These are phyloP conservation scores for Megamerina dolium DNA, from an alignment of 2,888 invertebrate species.

Conservation along the genomic window DNA sequence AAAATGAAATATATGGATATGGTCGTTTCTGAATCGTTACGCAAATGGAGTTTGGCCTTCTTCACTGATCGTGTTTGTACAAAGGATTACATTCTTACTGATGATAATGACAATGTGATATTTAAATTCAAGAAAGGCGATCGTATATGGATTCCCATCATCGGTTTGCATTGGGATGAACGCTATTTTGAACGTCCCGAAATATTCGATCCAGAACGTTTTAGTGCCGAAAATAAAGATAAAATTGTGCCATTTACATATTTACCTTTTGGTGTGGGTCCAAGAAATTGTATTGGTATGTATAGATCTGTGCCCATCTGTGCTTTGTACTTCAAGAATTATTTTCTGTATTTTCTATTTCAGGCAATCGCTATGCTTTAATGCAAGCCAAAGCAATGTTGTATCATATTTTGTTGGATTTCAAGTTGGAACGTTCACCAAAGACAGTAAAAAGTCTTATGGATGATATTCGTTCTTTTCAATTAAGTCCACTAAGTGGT, in stretches of 20 bases:
- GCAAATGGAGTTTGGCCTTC: slow-evolving; percentile 48
- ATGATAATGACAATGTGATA: slow-evolving; percentile 48
- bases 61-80: slow-evolving; percentile 49
- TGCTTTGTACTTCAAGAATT: slow-evolving; percentile 51
- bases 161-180: slow-evolving; percentile 51
- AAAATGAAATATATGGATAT: slow-evolving; percentile 56
- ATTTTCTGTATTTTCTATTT: not conserved
- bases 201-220: slow-evolving; percentile 55
- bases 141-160: slow-evolving; percentile 46
- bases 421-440: slow-evolving; percentile 21
- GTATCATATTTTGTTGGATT: slow-evolving; percentile 25
- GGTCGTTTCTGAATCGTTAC: slow-evolving; percentile 53
- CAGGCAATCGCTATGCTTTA: slow-evolving; percentile 25
- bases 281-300: slow-evolving; percentile 57
- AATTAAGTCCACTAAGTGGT: slow-evolving; percentile 20
- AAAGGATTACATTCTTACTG: slow-evolving; percentile 44
- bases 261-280: slow-evolving; percentile 56
- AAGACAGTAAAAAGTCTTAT: slow-evolving; percentile 24
- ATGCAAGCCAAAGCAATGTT: slow-evolving; percentile 27
- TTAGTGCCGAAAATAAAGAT: slow-evolving; percentile 53
- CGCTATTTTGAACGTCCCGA: slow-evolving; percentile 52
- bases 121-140: slow-evolving; percentile 52
- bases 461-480: slow-evolving; percentile 18
- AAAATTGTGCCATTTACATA: slow-evolving; percentile 49
- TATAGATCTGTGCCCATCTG: slow-evolving; percentile 47